These are phyloP conservation scores for Neoscelio sp. DNA, from an alignment of 2,888 invertebrate species.

Conservation along the genomic window DNA sequence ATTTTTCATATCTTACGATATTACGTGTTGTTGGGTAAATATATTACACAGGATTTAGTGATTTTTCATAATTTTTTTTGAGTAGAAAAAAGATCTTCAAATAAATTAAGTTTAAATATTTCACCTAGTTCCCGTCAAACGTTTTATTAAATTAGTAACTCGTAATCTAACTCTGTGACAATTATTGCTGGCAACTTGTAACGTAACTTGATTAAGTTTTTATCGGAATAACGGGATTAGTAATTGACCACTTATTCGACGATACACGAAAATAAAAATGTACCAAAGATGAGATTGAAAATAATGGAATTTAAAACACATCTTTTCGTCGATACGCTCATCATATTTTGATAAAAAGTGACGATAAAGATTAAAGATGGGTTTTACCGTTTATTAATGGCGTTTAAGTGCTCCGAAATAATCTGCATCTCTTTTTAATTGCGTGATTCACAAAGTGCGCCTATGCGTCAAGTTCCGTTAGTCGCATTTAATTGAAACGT, in stretches of 20 bases:
- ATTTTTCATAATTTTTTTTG: no score
- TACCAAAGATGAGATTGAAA: no score
- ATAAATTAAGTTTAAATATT: constrained; percentile 55
- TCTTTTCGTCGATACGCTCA: no score
- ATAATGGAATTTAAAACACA: no score
- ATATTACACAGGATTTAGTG: no score
- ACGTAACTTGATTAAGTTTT: constrained; percentile 46
- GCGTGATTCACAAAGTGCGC: constrained; percentile 15
- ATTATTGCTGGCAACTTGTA: constrained; percentile 53
- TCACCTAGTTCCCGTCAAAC: constrained; percentile 51
- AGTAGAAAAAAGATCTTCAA: no score
- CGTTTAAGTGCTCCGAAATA: constrained; percentile 25
- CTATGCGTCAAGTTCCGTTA: constrained; percentile 1
- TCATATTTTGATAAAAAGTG: no score
- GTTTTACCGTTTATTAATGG: no score
- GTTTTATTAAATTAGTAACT: constrained; percentile 59
- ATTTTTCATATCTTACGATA: no score
- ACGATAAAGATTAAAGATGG: no score
- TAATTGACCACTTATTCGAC: constrained; percentile 49
- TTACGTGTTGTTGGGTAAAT: no score
- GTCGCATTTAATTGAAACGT: constrained; percentile 22
- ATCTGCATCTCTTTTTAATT: constrained; percentile 48
- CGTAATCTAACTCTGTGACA: constrained; percentile 54
- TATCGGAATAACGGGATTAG: constrained; percentile 34
- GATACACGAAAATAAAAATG: not conserved